phyloP scores from a whole-genome alignment of 2,888 invertebrate genomes.

The Pasiphila rectangulata region DNA sequence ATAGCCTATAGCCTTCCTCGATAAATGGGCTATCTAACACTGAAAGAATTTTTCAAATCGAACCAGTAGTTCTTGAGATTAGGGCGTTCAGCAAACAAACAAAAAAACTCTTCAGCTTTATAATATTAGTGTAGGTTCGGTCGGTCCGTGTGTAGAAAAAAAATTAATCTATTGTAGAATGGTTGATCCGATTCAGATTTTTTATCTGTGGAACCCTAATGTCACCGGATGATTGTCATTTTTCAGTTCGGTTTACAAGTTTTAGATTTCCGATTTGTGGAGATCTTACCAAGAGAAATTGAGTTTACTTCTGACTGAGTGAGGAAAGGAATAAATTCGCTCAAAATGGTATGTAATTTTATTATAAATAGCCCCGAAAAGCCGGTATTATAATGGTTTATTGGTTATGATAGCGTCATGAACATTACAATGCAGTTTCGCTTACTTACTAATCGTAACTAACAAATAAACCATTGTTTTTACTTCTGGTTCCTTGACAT shows the following conservation, averaged over 20 bases:
- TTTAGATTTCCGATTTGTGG: constrained; percentile 7
- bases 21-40: no score
- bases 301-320: constrained; percentile 23
- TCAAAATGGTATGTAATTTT: constrained; percentile 52
- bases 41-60: no score
- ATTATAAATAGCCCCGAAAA: background rate
- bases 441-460: constrained; percentile 17
- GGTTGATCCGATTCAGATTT: no score
- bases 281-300: constrained; percentile 14
- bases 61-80: no score
- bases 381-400: background rate
- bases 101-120: no score
- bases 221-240: constrained; percentile 67
- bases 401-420: constrained; percentile 52
- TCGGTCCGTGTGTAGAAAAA: no score
- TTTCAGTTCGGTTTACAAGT: constrained; percentile 55
- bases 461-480: background rate
- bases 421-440: constrained; percentile 55
- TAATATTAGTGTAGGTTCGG: no score
- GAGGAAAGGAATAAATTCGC: constrained; percentile 29
- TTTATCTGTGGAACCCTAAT: constrained; percentile 11
- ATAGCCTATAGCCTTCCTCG: no score
- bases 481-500: background rate
- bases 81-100: no score
- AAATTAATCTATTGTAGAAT: no score